A percentile compares a stretch with the other conserved stretches of the same genome.
Evolutionary conservation across 2,888 invertebrate genomes (phyloP).

Genomic region (Drosophila stalkeri): DNA sequence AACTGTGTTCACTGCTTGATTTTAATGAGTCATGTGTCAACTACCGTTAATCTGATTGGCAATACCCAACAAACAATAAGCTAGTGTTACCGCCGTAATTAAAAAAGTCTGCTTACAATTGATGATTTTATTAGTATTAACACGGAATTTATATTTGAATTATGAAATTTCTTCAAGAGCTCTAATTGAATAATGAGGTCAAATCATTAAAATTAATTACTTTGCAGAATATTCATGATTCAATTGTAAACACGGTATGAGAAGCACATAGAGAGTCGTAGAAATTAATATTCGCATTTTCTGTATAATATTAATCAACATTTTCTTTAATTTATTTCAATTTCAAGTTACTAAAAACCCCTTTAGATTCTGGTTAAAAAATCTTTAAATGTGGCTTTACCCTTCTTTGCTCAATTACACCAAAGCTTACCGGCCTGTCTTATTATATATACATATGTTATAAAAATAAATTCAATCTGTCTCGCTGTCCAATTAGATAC

Average conservation of each 20-base stretch:
- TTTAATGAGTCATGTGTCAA: slow-evolving; percentile 25
- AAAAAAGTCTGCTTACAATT: not conserved
- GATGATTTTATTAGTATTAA: not conserved
- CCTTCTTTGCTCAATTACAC: not conserved
- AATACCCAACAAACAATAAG: not conserved
- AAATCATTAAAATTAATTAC: not conserved
- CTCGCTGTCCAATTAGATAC: slow-evolving; percentile 43
- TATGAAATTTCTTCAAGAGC: not conserved
- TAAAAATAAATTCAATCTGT: slow-evolving; percentile 21
- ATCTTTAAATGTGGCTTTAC: not conserved
- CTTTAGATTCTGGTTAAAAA: not conserved
- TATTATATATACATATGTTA: slow-evolving; percentile 9
- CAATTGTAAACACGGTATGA: not conserved
- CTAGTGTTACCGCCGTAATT: not conserved
- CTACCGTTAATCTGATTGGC: slow-evolving; percentile 23
- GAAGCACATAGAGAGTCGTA: not conserved
- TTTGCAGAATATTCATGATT: not conserved
- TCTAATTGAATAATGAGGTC: not conserved
- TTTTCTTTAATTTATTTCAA: not conserved
- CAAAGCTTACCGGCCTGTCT: not conserved
- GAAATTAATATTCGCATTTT: not conserved
- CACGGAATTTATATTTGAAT: not conserved
- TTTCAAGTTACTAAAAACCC: not conserved
- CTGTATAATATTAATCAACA: too few species aligned
- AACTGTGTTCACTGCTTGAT: slow-evolving; percentile 14